These are phyloP conservation scores for Wiebesia pumilae DNA, from an alignment of 1,140 invertebrate species.

Conservation along the genomic window DNA sequence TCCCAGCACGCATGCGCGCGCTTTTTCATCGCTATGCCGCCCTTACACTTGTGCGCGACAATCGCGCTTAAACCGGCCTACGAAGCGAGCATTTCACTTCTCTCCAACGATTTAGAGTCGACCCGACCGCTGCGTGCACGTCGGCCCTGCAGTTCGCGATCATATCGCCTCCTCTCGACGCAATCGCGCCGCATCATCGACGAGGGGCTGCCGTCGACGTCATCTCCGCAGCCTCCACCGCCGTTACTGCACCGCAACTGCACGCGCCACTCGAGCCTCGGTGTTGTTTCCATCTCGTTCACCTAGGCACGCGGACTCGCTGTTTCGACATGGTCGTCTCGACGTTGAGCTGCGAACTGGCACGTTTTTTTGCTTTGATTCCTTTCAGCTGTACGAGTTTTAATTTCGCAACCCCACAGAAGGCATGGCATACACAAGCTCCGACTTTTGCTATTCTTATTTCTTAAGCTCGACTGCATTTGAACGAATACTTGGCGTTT, in stretches of 20 bases:
- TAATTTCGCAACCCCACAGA: too few relatives aligned
- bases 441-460: neutral
- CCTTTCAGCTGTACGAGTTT: neutral
- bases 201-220: neutral
- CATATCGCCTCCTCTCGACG: neutral
- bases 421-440: too few relatives aligned
- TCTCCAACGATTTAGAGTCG: neutral
- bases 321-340: neutral
- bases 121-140: neutral
- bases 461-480: neutral
- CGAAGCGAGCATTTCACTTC: neutral
- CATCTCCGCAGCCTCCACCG: too few relatives aligned
- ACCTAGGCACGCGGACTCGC: neutral
- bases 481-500: neutral
- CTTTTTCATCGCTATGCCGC: neutral
- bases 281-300: neutral
- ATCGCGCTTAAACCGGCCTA: neutral
- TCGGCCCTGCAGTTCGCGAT: neutral
- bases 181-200: slow-evolving; percentile 1
- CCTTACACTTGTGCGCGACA: neutral
- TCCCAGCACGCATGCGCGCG: neutral
- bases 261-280: too few relatives aligned
- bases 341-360: too few relatives aligned
- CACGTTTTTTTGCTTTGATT: neutral
- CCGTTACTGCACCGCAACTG: too few relatives aligned